Base-by-base conservation (phyloP, 92 coral and sea anemone species). In the Montipora capitata region DNA sequence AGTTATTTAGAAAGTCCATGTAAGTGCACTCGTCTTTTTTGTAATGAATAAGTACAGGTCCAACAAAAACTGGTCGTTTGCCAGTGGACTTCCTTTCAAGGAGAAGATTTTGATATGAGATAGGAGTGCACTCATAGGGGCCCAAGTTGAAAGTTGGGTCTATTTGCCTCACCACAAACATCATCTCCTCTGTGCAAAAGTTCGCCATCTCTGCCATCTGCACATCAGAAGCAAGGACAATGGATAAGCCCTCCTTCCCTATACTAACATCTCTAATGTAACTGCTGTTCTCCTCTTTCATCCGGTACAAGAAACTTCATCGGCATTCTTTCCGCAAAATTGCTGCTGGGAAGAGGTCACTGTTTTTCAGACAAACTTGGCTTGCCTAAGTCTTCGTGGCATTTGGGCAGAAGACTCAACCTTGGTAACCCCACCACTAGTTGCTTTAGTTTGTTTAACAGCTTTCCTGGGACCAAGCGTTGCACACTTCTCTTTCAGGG, bases 71-170 rank as follows among this genome's bases (percentile, higher is more conserved):
- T 6, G 85, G 85, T 18, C 72, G 64, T 79, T 85, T 85, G 65
- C 89, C 83, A 7, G 89, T 85, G 59, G 73, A 43, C 61, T 76
- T 85, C 8, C 83, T 41, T 14, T 85, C 82, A 2, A 85, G 72
- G 45, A 85, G 72, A 0, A 76, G 72, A 44, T 85, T 85, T 59
- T 66, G 83, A n/a, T 75, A 85, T 0, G 89, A 85, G 43, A 62
- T 76, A 7, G 84, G 83, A 0, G 83, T 85, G 17, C 89, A 85
- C 39, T 85, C 84, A 16, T 85, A 85, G 0, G 82, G 89, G 12
- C 83, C 76, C 64, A 76, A 27, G 81, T 76, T 74, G 84, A 85
- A 85, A 1, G 83, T 85, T 11, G 89, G 89, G 7, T 85, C 89
- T 14, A 85, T 85, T 40, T 85, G 89, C 76, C 42, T 64, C 4